A percentile compares a stretch with the other conserved stretches of the same genome.
Conservation (phyloP, 2,113 vertebrate genomes). For the Castor canadensis region DNA sequence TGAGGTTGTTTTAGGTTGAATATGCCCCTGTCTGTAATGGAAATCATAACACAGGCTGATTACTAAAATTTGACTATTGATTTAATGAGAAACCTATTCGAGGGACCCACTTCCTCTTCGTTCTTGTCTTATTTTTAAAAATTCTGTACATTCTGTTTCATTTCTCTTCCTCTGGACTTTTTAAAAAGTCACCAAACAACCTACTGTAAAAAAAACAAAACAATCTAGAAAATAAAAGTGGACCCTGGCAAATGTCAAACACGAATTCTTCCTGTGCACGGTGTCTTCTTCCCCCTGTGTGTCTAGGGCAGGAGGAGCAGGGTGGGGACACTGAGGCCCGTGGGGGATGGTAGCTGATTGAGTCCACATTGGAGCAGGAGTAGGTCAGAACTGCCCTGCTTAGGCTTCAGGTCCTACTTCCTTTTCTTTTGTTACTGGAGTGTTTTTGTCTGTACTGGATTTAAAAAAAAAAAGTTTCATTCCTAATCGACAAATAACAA, state of each 20-base stretch:
- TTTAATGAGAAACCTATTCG: constrained; percentile 55
- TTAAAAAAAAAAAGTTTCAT: no score
- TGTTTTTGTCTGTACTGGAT: no score
- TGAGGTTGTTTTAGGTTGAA: neutral
- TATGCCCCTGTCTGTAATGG: constrained; percentile 1
- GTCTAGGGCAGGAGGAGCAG: neutral
- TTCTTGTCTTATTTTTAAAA: constrained; percentile 68
- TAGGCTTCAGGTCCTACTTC: neutral
- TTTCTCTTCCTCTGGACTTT: constrained; percentile 61
- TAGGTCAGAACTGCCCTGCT: neutral
- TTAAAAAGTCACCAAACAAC: constrained; percentile 22
- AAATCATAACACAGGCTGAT: neutral
- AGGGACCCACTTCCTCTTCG: constrained; percentile 67
- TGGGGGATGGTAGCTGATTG: rapidly evolving
- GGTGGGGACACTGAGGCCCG: neutral
- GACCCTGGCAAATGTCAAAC: neutral
- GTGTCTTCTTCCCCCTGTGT: neutral
- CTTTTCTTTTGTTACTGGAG: neutral
- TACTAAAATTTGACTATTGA: constrained; percentile 49
- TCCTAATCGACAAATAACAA: neutral
- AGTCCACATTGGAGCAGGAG: neutral
- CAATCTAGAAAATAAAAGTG: constrained; percentile 13
- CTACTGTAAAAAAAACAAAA: neutral
- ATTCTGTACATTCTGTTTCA: constrained; percentile 44
- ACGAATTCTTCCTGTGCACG: neutral